These are phyloP conservation scores for Lithosia quadra DNA, from an alignment of 2,888 invertebrate genomes.

Conservation along the genomic window DNA sequence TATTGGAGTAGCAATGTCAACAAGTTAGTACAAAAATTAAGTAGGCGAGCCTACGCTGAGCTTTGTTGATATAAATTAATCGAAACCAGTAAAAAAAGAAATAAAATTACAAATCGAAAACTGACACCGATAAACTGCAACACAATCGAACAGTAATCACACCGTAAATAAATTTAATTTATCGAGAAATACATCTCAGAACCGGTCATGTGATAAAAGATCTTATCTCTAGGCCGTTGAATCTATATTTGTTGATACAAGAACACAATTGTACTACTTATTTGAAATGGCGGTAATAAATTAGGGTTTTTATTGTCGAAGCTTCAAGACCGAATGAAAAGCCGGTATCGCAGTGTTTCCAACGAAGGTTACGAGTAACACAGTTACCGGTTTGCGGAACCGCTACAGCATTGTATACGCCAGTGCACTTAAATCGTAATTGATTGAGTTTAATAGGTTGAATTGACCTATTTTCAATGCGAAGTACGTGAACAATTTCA, in stretches of 20 bases:
- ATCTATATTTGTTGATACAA: constrained; percentile 60
- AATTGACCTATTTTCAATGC: constrained; percentile 59
- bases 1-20: constrained; percentile 40
- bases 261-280: constrained; percentile 66
- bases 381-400: constrained; percentile 56
- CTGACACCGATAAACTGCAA: constrained; percentile 67
- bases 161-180: constrained; percentile 58
- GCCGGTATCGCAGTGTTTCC: constrained; percentile 44
- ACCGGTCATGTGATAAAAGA: constrained; percentile 58
- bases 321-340: constrained; percentile 59
- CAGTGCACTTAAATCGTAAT: constrained; percentile 55
- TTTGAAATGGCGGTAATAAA: constrained; percentile 62
- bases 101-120: constrained; percentile 62
- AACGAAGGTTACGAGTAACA: constrained; percentile 48
- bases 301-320: constrained; percentile 55
- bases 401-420: constrained; percentile 56
- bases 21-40: constrained; percentile 41
- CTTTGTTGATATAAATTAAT: constrained; percentile 20
- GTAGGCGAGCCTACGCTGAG: constrained; percentile 26
- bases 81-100: constrained; percentile 43
- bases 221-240: constrained; percentile 59
- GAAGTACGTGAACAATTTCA: constrained; percentile 57
- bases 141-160: constrained; percentile 62
- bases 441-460: constrained; percentile 58
- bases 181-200: constrained; percentile 59